Evolutionary conservation across 2,797 vertebrate species (phyloP).

Genomic region (Coracias cyanogaster): DNA sequence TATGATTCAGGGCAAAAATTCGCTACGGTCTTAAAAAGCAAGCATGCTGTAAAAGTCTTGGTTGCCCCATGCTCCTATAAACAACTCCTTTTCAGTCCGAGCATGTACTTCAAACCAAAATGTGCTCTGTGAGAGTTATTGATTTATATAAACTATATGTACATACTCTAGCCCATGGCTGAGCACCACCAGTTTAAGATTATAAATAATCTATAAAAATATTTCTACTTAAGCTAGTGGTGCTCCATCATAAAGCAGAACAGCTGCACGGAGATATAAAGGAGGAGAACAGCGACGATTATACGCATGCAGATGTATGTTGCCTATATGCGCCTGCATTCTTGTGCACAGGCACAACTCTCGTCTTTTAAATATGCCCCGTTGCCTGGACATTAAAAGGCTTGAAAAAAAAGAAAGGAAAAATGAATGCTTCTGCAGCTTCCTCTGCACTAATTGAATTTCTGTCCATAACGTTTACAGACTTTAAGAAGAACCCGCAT

Average conservation of each 20-base stretch:
- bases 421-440: conserved; percentile 55
- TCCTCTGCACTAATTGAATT: conserved; percentile 64
- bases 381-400: conserved; percentile 41
- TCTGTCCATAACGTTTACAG: conserved; percentile 64
- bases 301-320: not conserved
- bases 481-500: conserved; percentile 51
- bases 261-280: not conserved
- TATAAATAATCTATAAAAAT: conserved; percentile 21
- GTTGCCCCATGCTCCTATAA: not conserved
- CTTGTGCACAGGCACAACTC: not conserved
- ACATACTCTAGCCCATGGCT: not conserved
- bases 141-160: conserved; percentile 23
- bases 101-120: conserved; percentile 13
- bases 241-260: not conserved
- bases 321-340: not conserved
- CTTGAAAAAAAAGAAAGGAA: not conserved
- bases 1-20: not conserved
- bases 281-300: not conserved
- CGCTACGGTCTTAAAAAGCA: not conserved
- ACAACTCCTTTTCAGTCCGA: conserved; percentile 39
- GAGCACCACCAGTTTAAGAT: conserved; percentile 28
- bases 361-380: not conserved
- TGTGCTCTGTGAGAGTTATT: not conserved
- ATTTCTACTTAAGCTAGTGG: conserved; percentile 9
- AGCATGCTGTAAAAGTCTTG: not conserved